phyloP scores from a whole-genome alignment of 2,113 vertebrate genomes.

The Sitta europaea region DNA sequence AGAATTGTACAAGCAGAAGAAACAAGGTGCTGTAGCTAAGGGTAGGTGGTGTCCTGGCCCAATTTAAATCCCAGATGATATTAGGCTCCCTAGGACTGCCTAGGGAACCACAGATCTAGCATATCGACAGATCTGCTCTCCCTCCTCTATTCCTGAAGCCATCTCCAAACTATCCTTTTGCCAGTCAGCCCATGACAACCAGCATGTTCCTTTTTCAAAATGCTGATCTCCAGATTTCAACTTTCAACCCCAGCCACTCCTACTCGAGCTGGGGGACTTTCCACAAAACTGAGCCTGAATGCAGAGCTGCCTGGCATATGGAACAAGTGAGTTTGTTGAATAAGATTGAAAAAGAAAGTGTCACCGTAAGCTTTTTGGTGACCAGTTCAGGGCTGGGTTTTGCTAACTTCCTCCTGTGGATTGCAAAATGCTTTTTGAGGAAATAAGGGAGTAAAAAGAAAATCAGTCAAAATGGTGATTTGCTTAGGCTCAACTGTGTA shows the following conservation, averaged over 20 bases:
- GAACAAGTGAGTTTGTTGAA: background rate
- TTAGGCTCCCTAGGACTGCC: background rate
- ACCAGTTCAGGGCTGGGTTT: background rate
- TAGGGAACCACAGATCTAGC: background rate
- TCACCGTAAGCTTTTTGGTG: conserved; percentile 7
- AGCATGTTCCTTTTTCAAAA: background rate
- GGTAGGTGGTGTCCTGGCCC: background rate
- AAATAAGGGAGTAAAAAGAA: background rate
- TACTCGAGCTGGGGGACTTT: background rate
- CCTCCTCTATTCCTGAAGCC: background rate
- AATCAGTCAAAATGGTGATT: background rate
- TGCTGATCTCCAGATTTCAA: background rate
- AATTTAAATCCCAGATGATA: background rate
- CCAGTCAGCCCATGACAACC: rapidly evolving
- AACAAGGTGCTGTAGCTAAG: background rate
- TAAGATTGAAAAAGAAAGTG: conserved; percentile 22
- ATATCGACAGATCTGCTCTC: background rate
- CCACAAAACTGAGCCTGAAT: background rate
- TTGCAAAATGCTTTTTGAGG: conserved; percentile 17
- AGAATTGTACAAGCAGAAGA: background rate
- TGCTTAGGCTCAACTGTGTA: background rate
- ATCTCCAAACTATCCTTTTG: background rate
- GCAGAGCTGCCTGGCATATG: background rate
- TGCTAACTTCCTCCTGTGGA: background rate
- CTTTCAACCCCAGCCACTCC: background rate